Base-by-base conservation (phyloP, 1,140 invertebrate species). In the Acyrthosiphon pisum region DNA sequence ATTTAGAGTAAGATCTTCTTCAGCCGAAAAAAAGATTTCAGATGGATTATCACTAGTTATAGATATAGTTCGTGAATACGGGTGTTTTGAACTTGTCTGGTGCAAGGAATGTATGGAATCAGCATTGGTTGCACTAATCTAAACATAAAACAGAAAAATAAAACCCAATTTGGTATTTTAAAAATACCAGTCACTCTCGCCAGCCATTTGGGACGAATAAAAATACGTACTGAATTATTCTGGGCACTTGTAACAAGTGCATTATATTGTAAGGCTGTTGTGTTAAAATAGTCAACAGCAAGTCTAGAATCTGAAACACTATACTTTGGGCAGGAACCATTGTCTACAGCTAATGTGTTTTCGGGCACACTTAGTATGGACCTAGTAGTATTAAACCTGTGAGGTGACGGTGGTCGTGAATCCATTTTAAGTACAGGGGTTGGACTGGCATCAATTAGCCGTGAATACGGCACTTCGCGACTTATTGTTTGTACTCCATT, bases 41-140 rank as follows among this genome's bases (percentile, higher is more conserved):
- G 98, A 98, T 94, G 98, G 98, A 95, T 98, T 98, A 95, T 98
- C 98, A 93, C 97, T 98, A 4, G 97, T 98, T 94, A 98, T 97
- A 0, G 98, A 98, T 94, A 98, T 96, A 2, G 98, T 98, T 94
- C 98, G 95, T 95, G 91, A 97, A 4, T 93, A 93, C 11, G 93
- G 89, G 48, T 90, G 93, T 90, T 91, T 84, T n/a, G 86, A 60
- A 91, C 88, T 91, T 0, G 44, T 90, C 18, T 90, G 68, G 26
- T 94, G 68, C 23, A 94, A 92, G 20, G 91, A 93, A 46, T 92
- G 68, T 50, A 44, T 44, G 41, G 91, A 92, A 84, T 93, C 76
- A 50, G 48, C 14, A 84, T 92, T 92, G 11, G 46, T 35, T 22
- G 91, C 48, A 53, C 48, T 84, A 83, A 3, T 48, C 91, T 93